phyloP scores from a whole-genome alignment of 2,113 vertebrate species.

The Pao palembangensis region DNA sequence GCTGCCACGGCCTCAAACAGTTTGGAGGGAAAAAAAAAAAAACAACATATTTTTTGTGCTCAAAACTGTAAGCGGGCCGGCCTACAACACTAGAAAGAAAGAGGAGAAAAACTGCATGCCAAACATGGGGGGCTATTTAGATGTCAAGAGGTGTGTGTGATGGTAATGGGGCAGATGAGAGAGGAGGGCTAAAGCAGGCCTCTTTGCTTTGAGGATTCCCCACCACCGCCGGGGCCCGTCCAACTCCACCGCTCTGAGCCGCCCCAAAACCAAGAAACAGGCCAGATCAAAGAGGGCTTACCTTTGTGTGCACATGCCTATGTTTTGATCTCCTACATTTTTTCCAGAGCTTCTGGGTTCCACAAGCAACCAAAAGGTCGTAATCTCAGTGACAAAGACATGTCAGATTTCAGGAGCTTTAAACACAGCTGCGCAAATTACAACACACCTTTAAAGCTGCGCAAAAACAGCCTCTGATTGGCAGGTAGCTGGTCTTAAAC shows the following conservation, averaged over 20 bases:
- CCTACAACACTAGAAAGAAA: constrained; percentile 8
- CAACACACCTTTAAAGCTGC: background rate
- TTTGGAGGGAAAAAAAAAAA: background rate
- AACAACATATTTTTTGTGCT: constrained; percentile 1
- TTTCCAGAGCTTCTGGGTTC: constrained; percentile 3
- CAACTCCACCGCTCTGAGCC: constrained; percentile 27
- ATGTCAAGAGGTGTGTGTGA: constrained; percentile 69
- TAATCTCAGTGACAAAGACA: background rate
- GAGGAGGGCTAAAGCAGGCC: constrained; percentile 54
- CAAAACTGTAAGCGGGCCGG: constrained; percentile 44
- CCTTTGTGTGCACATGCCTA: constrained; percentile 30
- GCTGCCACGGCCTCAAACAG: no score
- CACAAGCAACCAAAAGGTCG: background rate
- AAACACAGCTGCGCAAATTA: background rate
- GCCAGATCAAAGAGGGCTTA: constrained; percentile 45
- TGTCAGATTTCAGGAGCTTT: no score
- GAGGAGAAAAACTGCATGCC: constrained; percentile 32
- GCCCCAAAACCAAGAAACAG: constrained; percentile 23
- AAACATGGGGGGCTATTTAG: constrained; percentile 61
- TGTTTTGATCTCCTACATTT: constrained; percentile 12
- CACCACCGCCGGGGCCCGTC: constrained; percentile 44
- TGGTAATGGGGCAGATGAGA: constrained; percentile 70
- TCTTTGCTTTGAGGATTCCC: constrained; percentile 63
- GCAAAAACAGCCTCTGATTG: background rate
- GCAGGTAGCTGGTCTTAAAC: background rate